These are phyloP conservation scores for Drosophila truncata DNA, from an alignment of 1,140 invertebrate species.

Conservation along the genomic window DNA sequence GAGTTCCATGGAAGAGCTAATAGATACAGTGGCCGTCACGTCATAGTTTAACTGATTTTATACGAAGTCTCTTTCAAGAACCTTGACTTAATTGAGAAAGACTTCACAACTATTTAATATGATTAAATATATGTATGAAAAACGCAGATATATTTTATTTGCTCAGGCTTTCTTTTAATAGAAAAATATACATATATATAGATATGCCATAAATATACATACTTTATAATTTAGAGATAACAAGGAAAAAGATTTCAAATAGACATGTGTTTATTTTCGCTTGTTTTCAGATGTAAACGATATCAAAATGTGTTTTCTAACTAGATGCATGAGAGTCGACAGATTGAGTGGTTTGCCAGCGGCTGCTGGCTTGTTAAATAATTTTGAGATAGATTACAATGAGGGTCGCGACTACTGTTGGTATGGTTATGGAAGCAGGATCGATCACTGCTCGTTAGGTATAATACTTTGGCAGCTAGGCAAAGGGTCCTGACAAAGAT, in stretches of 20 bases:
- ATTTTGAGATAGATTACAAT: conserved; percentile 64
- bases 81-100: neutral
- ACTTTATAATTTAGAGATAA: conserved; percentile 55
- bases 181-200: conserved; percentile 74
- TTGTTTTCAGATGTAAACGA: conserved; percentile 51
- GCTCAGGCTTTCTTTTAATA: conserved; percentile 71
- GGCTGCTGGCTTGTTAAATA: conserved; percentile 27
- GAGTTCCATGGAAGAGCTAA: no score
- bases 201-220: conserved; percentile 55
- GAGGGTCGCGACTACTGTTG: conserved; percentile 23
- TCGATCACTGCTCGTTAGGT: conserved; percentile 48
- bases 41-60: no score
- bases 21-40: no score
- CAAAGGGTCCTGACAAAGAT: conserved; percentile 38
- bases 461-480: conserved; percentile 73
- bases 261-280: conserved; percentile 33
- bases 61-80: no score
- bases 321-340: conserved; percentile 53
- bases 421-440: conserved; percentile 20
- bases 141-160: conserved; percentile 18
- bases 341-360: conserved; percentile 30
- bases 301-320: conserved; percentile 49
- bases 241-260: conserved; percentile 61
- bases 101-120: neutral
- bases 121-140: neutral